These are phyloP conservation scores for Aphelenchoides bicaudatus DNA, from an alignment of 2,888 invertebrate species.

Conservation along the genomic window DNA sequence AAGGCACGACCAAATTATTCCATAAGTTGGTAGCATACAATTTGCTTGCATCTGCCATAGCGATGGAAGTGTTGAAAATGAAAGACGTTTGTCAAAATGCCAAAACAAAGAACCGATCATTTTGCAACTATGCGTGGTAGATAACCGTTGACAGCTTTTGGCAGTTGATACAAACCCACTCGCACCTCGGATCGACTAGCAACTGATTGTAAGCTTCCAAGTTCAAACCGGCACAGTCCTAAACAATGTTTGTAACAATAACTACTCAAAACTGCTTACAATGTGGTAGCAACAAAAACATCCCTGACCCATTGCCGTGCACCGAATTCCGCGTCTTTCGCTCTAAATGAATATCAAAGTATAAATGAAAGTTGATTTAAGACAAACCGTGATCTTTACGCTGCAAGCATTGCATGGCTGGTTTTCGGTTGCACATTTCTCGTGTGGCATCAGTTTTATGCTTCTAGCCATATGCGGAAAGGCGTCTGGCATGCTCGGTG, in stretches of 20 bases:
- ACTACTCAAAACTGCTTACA: conserved; percentile 14
- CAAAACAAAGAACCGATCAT: conserved; percentile 1
- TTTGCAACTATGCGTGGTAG: conserved; percentile 10
- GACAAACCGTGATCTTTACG: neutral
- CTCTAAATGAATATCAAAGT: conserved; percentile 1
- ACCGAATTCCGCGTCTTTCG: conserved; percentile 16
- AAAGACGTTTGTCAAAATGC: conserved; percentile 6
- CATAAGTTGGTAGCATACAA: too few species aligned
- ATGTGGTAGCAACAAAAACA: conserved; percentile 11
- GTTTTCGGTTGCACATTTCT: too few species aligned
- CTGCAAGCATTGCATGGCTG: neutral
- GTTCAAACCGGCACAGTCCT: conserved; percentile 3
- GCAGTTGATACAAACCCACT: conserved; percentile 6
- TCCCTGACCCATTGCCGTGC: conserved; percentile 11
- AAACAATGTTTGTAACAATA: neutral
- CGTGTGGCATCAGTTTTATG: too few species aligned
- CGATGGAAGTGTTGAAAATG: too few species aligned
- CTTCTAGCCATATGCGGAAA: neutral
- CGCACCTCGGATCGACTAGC: conserved; percentile 5
- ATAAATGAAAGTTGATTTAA: neutral
- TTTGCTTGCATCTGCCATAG: too few species aligned
- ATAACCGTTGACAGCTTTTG: neutral
- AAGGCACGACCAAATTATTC: too few species aligned
- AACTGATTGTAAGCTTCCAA: neutral
- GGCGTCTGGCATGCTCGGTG: too few species aligned